phyloP scores from a whole-genome alignment of 2,797 vertebrate genomes.

The Martes flavigula region DNA sequence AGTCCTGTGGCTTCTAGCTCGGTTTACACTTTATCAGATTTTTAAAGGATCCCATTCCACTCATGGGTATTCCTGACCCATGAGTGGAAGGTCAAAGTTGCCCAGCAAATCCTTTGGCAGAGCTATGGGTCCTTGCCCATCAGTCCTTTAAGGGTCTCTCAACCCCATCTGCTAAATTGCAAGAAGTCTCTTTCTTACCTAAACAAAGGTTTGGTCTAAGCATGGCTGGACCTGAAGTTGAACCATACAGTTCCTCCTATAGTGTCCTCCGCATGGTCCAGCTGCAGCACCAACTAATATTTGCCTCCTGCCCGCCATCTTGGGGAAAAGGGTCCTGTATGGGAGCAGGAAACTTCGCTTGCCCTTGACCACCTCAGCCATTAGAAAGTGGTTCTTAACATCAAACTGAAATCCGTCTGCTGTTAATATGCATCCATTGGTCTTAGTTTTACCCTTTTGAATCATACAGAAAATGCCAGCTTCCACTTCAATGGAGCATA shows the following conservation, averaged over 20 bases:
- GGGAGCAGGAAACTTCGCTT: neutral
- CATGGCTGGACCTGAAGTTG: neutral
- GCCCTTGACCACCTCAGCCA: neutral
- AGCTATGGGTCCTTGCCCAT: neutral
- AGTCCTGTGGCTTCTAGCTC: neutral
- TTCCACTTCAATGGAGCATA: neutral
- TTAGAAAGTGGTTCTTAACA: neutral
- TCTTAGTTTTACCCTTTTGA: neutral
- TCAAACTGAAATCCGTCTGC: neutral
- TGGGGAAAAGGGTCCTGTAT: neutral
- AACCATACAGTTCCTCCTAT: fast-evolving
- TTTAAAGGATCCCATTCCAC: neutral
- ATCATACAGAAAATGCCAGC: neutral
- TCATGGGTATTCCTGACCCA: neutral
- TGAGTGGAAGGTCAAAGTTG: neutral
- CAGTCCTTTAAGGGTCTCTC: neutral
- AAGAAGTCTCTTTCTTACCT: neutral
- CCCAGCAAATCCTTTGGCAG: neutral
- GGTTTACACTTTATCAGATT: neutral
- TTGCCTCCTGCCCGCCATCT: neutral
- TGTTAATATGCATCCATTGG: neutral
- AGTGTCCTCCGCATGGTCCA: neutral
- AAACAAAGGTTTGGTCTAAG: neutral
- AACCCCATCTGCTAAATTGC: neutral
- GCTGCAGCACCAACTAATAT: neutral